Base-by-base conservation (phyloP, 1,140 invertebrate species). In the Sipha flava region DNA sequence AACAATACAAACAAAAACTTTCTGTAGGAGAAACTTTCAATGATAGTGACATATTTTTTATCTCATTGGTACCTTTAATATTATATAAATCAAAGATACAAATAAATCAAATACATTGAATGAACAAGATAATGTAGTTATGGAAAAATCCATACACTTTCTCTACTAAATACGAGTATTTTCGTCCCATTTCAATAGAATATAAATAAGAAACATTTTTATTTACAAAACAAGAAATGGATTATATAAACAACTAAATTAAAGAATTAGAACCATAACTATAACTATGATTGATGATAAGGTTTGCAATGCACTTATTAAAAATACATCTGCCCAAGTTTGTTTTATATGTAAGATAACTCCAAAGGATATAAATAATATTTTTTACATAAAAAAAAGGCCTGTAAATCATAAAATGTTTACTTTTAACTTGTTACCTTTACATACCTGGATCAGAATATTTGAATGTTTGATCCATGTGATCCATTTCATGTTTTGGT, bases 1-100 rank as follows among this genome's bases (percentile, higher is more conserved):
- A 31, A 66, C 14, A 26, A 49, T 81, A 81, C 37, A 64, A 80
- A 49, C 80, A 81, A 81, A 81, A 59, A 26, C 79, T 81, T 81
- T 40, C 37, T 40, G 57, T 29, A 4, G 43, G 64, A 80, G 52
- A 62, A 3, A 40, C 80, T 26, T 23, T 26, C 2, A 62, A 37
- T 79, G 72, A 81, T 43, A 31, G 26, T 59, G 40, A 52, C 31
- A 18, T 81, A 45, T 81, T 81, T 43, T 26, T 49, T 23, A 79
- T 79, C 34, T 80, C 77, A 16, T 43, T 81, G 16, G 75, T 81
- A 16, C 77, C 57, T 49, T 29, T 81, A 16, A 45, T 64, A 75
- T 43, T 81, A 31, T 31, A 43, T 47, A n/a, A 52, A 52, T 52
- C 49, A 23, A 4, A 6, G n/a, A 1, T n/a, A n/a, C n/a, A n/a